A percentile compares a stretch with the other conserved stretches of the same genome.
Evolutionary conservation across 2,888 invertebrate genomes (phyloP).

Genomic region (Athalia rosae): DNA sequence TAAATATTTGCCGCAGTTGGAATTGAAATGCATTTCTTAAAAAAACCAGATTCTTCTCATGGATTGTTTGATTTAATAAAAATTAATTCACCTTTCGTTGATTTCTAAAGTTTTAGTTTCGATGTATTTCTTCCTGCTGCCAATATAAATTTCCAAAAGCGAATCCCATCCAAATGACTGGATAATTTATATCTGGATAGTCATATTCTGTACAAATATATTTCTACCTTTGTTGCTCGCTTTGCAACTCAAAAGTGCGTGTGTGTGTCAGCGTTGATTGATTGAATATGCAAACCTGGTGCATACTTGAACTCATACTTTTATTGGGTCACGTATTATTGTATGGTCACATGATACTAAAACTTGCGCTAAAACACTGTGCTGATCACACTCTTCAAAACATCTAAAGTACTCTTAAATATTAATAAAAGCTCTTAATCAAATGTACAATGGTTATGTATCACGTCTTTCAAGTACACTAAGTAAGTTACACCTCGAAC

Average conservation of each 20-base stretch:
- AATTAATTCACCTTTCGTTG: slow-evolving; percentile 9
- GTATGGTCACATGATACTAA: slow-evolving; percentile 12
- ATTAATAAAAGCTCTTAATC: slow-evolving; percentile 45
- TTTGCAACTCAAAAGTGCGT: neutral
- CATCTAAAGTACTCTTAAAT: slow-evolving; percentile 26
- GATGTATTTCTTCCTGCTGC: slow-evolving; percentile 32
- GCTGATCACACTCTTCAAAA: slow-evolving; percentile 29
- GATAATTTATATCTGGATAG: neutral
- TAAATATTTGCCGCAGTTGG: slow-evolving; percentile 1
- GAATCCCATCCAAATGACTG: neutral
- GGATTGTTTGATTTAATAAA: neutral
- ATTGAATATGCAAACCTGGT: neutral
- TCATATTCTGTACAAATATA: neutral
- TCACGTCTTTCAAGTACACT: slow-evolving; percentile 36
- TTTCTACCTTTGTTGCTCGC: neutral
- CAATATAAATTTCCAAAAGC: neutral
- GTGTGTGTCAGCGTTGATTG: neutral
- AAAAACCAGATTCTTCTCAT: neutral
- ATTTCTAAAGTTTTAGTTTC: slow-evolving; percentile 30
- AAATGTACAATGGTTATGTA: slow-evolving; percentile 42
- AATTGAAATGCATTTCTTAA: neutral
- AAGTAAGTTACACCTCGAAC: neutral
- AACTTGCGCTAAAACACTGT: slow-evolving; percentile 32
- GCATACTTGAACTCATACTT: slow-evolving; percentile 7
- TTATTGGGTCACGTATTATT: neutral